A percentile compares a stretch with the other conserved stretches of the same genome.
Evolutionary conservation across 2,888 invertebrate genomes (phyloP).

Genomic region (Criorhina ranunculi): DNA sequence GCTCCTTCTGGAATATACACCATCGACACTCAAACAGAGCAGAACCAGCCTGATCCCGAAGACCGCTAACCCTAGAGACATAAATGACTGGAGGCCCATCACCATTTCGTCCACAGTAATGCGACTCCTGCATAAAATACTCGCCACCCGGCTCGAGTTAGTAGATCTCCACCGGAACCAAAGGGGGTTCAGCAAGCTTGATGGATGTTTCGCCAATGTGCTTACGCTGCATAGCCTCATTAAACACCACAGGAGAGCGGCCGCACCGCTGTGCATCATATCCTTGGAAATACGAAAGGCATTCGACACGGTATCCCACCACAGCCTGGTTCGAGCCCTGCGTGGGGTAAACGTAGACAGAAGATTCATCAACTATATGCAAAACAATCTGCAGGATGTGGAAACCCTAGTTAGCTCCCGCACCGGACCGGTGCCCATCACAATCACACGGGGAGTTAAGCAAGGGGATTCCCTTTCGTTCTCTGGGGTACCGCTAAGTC

Average conservation of each 20-base stretch:
- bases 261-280: background rate
- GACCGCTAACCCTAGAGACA: background rate
- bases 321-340: background rate
- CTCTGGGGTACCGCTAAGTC: no score
- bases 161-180: background rate
- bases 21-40: no score
- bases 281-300: background rate
- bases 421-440: no score
- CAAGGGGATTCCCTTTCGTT: no score
- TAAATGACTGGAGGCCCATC: slow-evolving; percentile 1
- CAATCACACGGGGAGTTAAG: no score
- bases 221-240: slow-evolving; percentile 6
- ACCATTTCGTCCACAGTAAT: background rate
- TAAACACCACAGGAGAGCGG: background rate
- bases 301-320: background rate
- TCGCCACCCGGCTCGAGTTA: background rate
- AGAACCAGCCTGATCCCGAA: no score
- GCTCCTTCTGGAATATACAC: no score
- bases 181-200: background rate
- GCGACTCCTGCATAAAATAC: background rate
- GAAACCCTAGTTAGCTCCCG: no score
- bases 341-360: background rate
- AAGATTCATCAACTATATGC: background rate
- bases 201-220: slow-evolving; percentile 5
- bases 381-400: background rate